Conservation (phyloP, 2,797 vertebrate species). For the Coranthus polyacanthus region DNA sequence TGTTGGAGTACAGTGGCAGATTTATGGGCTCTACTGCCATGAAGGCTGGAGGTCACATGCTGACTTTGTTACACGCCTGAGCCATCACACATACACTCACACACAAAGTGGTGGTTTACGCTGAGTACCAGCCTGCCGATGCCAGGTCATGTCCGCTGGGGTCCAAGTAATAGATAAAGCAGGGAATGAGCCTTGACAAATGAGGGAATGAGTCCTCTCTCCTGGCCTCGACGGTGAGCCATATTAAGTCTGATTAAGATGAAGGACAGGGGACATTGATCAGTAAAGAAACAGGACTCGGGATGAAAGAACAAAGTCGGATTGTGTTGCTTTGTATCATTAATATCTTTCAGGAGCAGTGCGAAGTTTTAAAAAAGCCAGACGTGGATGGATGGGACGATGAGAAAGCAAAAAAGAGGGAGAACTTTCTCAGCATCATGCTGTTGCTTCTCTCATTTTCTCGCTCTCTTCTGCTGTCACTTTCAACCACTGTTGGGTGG, state of each 20-base stretch:
- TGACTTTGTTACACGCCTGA: conserved; percentile 74
- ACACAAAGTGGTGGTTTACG: conserved; percentile 17
- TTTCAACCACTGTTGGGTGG: background rate
- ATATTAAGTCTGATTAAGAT: conserved; percentile 63
- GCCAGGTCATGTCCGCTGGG: conserved; percentile 29
- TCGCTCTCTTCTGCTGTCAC: conserved; percentile 52
- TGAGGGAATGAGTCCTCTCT: conserved; percentile 8
- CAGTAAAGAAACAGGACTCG: conserved; percentile 41
- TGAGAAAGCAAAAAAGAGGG: conserved; percentile 27
- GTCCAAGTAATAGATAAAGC: conserved; percentile 57
- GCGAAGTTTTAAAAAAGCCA: conserved; percentile 18
- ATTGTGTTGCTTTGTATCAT: conserved; percentile 67
- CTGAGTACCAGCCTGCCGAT: conserved; percentile 32
- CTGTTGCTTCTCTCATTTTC: conserved; percentile 42
- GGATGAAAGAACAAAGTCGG: conserved; percentile 55
- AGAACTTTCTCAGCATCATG: conserved; percentile 43
- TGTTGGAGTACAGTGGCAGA: conserved; percentile 66
- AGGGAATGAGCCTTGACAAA: conserved; percentile 41
- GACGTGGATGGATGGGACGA: conserved; percentile 52
- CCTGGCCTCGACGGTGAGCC: conserved; percentile 29
- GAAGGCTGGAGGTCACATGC: conserved; percentile 70
- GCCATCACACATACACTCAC: conserved; percentile 32
- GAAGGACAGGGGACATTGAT: conserved; percentile 61
- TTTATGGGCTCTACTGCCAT: conserved; percentile 68
- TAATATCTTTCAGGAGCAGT: conserved; percentile 62